Conservation (phyloP, 2,797 vertebrate genomes). For the Gambusia yucatana region DNA sequence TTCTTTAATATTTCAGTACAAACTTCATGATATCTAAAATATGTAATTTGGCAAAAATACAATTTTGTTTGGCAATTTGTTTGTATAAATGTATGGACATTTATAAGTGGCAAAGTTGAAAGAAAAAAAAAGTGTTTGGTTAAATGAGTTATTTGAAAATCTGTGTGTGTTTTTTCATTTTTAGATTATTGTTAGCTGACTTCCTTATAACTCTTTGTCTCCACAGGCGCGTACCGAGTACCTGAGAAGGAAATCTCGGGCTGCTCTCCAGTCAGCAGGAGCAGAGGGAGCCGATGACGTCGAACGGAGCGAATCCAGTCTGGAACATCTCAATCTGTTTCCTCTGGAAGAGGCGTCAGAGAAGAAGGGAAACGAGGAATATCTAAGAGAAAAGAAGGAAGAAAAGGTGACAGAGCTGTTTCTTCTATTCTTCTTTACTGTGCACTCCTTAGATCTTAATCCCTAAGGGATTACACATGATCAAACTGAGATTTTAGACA, state of each 20-base stretch:
- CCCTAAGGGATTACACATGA: background rate
- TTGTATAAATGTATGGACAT: background rate
- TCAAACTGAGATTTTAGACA: background rate
- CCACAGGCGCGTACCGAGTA: constrained; percentile 87
- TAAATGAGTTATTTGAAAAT: background rate
- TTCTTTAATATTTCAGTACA: background rate
- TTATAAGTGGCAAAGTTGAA: background rate
- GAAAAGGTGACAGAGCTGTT: constrained; percentile 79
- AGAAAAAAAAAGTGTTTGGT: too few relatives aligned
- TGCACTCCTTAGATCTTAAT: background rate
- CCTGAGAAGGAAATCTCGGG: constrained; percentile 83
- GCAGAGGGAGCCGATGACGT: constrained; percentile 28
- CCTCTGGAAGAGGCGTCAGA: constrained; percentile 81
- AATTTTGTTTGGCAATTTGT: background rate
- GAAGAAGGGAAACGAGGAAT: constrained; percentile 85
- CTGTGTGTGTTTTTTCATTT: background rate
- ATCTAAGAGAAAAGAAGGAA: constrained; percentile 88
- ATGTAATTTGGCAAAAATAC: background rate
- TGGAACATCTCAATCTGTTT: constrained; percentile 87
- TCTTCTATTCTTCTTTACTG: background rate
- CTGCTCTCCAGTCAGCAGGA: constrained; percentile 63
- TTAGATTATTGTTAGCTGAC: background rate
- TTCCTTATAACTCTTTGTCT: constrained; percentile 5
- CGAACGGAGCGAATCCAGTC: constrained; percentile 23
- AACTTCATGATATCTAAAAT: background rate